A percentile compares a stretch with the other conserved stretches of the same genome.
Conservation (phyloP, 2,113 vertebrate species). For the zebrafish (Danio rerio) region DNA sequence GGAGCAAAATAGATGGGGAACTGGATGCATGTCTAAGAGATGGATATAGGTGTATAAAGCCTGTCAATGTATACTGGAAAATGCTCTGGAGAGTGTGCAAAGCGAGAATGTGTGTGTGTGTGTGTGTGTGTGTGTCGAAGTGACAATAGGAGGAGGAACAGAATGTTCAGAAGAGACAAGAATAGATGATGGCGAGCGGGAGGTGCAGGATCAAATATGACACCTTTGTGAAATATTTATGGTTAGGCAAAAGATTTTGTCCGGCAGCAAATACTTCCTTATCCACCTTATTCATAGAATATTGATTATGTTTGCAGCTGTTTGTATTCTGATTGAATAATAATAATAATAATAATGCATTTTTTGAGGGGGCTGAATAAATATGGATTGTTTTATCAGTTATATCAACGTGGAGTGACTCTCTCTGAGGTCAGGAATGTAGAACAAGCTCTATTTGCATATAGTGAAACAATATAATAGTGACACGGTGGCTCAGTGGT, state of each 20-base stretch:
- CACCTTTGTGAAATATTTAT: slow-evolving; percentile 44
- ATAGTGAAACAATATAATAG: too few species aligned
- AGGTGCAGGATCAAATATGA: slow-evolving; percentile 41
- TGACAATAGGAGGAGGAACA: slow-evolving; percentile 29
- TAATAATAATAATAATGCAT: background rate
- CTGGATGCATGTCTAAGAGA: slow-evolving; percentile 38
- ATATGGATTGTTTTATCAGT: background rate
- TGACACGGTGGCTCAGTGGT: too few species aligned
- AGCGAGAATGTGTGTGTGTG: background rate
- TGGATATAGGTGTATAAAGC: slow-evolving; percentile 37
- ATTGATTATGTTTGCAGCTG: background rate
- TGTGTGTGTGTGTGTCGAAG: background rate
- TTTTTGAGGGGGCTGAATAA: background rate
- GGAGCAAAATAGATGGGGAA: slow-evolving; percentile 49
- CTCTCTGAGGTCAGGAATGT: background rate
- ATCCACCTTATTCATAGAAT: slow-evolving; percentile 1
- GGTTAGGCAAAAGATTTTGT: slow-evolving; percentile 19
- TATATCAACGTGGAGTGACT: background rate
- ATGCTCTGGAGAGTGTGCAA: slow-evolving; percentile 12
- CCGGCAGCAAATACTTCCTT: background rate
- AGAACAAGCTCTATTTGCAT: background rate
- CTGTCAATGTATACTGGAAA: slow-evolving; percentile 22
- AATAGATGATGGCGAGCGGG: slow-evolving; percentile 54
- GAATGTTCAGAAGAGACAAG: slow-evolving; percentile 43
- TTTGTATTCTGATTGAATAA: background rate